Evolutionary conservation across 2,888 invertebrate genomes (phyloP).

Genomic region (Xylota segnis): DNA sequence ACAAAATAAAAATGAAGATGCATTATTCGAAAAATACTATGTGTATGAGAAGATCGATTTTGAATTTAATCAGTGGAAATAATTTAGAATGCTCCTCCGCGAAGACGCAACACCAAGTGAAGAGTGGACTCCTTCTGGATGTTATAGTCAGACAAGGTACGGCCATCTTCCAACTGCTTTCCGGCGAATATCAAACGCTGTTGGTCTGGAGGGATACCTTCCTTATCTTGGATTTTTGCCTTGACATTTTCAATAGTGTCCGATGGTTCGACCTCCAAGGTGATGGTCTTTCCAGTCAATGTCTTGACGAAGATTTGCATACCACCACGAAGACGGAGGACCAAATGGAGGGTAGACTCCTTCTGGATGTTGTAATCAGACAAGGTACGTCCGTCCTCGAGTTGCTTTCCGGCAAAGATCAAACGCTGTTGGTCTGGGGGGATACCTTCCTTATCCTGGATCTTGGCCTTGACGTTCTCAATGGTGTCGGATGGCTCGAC

Average conservation of each 20-base stretch:
- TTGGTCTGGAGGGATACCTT: slow-evolving; percentile 81
- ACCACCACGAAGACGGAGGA: slow-evolving; percentile 78
- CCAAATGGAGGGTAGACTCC: slow-evolving; percentile 84
- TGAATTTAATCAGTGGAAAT: slow-evolving; percentile 57
- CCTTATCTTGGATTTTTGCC: slow-evolving; percentile 81
- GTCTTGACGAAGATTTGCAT: slow-evolving; percentile 79
- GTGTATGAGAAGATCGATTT: slow-evolving; percentile 55
- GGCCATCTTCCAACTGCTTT: slow-evolving; percentile 81
- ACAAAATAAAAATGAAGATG: slow-evolving; percentile 66
- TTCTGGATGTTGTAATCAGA: slow-evolving; percentile 93
- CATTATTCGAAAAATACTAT: slow-evolving; percentile 45
- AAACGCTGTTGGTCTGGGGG: slow-evolving; percentile 78
- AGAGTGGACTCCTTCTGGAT: slow-evolving; percentile 81
- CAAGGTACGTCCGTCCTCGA: slow-evolving; percentile 75
- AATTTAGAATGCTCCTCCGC: slow-evolving; percentile 71
- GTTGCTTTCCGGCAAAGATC: slow-evolving; percentile 78
- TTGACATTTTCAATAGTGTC: slow-evolving; percentile 81
- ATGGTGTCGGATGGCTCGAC: slow-evolving; percentile 78
- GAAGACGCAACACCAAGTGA: slow-evolving; percentile 80
- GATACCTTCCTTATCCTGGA: slow-evolving; percentile 78
- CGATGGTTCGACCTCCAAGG: slow-evolving; percentile 81
- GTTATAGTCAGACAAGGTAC: slow-evolving; percentile 81
- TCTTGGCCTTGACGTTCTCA: slow-evolving; percentile 78
- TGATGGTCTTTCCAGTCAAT: slow-evolving; percentile 81
- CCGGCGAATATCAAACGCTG: slow-evolving; percentile 82